phyloP scores from a whole-genome alignment of 2,797 vertebrate species.

The Ara ararauna region DNA sequence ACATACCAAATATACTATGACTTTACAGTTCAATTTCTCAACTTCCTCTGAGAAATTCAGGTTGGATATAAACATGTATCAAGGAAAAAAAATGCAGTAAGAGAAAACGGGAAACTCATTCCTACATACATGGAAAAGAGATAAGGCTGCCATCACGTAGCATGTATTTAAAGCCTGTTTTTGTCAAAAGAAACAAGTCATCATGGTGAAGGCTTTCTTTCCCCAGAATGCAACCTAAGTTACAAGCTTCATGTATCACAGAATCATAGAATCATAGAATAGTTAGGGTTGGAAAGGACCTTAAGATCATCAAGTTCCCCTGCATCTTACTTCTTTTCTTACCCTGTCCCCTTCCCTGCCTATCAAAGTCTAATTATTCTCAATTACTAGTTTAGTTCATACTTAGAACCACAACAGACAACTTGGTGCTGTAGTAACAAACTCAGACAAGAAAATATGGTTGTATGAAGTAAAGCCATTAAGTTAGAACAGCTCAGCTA shows the following conservation, averaged over 20 bases:
- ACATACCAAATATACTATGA: fast-evolving
- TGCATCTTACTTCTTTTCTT: neutral
- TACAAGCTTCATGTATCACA: neutral
- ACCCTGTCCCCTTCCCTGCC: neutral
- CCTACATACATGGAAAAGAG: neutral
- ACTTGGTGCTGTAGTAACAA: neutral
- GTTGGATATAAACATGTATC: neutral
- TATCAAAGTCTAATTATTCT: neutral
- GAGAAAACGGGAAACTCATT: neutral
- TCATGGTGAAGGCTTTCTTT: neutral
- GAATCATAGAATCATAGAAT: too few species aligned
- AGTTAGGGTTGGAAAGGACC: too few species aligned
- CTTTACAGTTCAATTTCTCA: neutral
- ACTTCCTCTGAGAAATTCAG: neutral
- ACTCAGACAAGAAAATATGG: neutral
- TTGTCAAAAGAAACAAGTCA: neutral
- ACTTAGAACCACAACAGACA: neutral
- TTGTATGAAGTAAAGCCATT: neutral
- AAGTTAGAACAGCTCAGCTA: neutral
- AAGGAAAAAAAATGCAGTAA: neutral
- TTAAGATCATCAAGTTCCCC: too few species aligned
- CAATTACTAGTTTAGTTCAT: neutral
- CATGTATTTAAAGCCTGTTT: neutral
- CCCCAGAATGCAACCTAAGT: neutral
- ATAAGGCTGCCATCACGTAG: neutral